Evolutionary conservation across 2,113 vertebrate species (phyloP).

Genomic region (Ceratotherium simum): DNA sequence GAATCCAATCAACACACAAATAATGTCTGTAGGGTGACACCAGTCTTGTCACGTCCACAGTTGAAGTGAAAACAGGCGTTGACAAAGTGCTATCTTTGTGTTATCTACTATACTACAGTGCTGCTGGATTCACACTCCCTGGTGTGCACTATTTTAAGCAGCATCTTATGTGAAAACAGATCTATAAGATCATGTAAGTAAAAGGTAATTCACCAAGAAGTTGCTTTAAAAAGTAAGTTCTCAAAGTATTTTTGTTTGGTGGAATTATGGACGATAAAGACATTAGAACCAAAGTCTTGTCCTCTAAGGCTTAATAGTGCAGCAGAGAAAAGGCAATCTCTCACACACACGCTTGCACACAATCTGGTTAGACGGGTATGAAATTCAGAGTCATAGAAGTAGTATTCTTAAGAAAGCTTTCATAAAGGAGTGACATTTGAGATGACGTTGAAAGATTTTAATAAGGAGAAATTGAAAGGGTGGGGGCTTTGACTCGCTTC

Average conservation of each 20-base stretch:
- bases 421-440: not conserved
- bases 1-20: not conserved
- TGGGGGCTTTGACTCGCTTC: not conserved
- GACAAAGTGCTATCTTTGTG: not conserved
- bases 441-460: not conserved
- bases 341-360: too few relatives aligned
- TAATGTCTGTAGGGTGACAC: not conserved
- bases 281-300: not conserved
- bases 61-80: not conserved
- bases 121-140: not conserved
- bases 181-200: not conserved
- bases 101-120: not conserved
- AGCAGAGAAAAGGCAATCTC: not conserved
- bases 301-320: not conserved
- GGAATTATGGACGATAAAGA: not conserved
- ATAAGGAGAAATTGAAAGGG: constrained; percentile 4
- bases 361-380: not conserved
- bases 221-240: not conserved
- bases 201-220: not conserved
- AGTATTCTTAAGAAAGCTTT: not conserved
- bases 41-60: not conserved
- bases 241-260: constrained; percentile 1
- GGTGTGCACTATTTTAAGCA: not conserved
- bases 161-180: not conserved
- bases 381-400: not conserved